Conservation (phyloP, 2,888 invertebrate genomes). For the Harpagoxenus sublaevis region DNA sequence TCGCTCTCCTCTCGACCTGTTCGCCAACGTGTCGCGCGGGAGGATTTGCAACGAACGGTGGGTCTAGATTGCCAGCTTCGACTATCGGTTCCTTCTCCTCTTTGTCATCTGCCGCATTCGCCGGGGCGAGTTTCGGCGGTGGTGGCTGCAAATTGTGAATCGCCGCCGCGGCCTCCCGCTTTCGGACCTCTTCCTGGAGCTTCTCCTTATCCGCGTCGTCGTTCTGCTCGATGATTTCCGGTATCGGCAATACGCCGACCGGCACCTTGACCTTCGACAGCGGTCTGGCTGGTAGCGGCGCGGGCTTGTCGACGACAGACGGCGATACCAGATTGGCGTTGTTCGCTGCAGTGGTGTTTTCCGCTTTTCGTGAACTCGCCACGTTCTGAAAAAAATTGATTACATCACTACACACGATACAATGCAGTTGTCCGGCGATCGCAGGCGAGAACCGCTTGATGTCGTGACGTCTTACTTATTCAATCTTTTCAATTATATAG, state of each 20-base stretch:
- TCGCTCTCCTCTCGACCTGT: slow-evolving; percentile 69
- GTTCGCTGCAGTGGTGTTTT: slow-evolving; percentile 61
- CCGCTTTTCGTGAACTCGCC: slow-evolving; percentile 62
- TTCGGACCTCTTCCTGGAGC: slow-evolving; percentile 57
- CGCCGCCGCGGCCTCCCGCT: slow-evolving; percentile 63
- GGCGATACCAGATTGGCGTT: slow-evolving; percentile 57
- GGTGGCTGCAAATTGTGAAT: slow-evolving; percentile 45
- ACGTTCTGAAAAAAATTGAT: slow-evolving; percentile 63
- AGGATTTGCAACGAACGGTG: slow-evolving; percentile 55
- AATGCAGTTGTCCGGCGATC: neutral
- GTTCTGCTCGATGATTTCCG: slow-evolving; percentile 78
- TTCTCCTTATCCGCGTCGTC: slow-evolving; percentile 66
- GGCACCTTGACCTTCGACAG: slow-evolving; percentile 81
- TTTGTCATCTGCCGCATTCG: slow-evolving; percentile 58
- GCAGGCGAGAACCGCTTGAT: neutral
- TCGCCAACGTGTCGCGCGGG: slow-evolving; percentile 73
- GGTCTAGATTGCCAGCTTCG: slow-evolving; percentile 68
- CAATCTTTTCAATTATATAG: neutral
- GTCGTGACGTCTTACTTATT: slow-evolving; percentile 9
- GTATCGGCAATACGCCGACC: slow-evolving; percentile 83
- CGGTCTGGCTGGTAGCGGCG: slow-evolving; percentile 39
- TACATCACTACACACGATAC: neutral
- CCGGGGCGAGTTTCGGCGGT: slow-evolving; percentile 29
- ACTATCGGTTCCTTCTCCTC: slow-evolving; percentile 65
- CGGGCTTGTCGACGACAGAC: slow-evolving; percentile 44